Conservation (phyloP, 2,888 invertebrate genomes). For the Lochmaea crataegi region DNA sequence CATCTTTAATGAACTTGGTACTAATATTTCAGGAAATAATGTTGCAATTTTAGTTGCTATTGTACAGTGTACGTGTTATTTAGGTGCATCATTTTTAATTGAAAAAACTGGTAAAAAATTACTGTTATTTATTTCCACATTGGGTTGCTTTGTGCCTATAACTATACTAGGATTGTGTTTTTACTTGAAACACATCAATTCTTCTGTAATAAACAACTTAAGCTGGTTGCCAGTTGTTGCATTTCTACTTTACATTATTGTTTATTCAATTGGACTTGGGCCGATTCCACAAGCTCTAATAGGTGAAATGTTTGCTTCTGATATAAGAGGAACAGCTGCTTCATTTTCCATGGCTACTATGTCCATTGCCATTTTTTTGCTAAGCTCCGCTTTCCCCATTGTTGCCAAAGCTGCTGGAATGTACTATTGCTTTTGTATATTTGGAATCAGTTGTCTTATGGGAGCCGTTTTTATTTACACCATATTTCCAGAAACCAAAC, state of each 20-base stretch:
- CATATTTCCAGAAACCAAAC: not conserved
- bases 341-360: constrained; percentile 34
- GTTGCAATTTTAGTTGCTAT: constrained; percentile 15
- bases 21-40: constrained; percentile 14
- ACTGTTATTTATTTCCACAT: constrained; percentile 75
- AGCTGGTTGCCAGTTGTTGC: constrained; percentile 77
- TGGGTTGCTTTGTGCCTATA: constrained; percentile 72
- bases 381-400: constrained; percentile 20
- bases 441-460: not conserved
- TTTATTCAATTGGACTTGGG: constrained; percentile 77
- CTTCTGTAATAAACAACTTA: constrained; percentile 58
- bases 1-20: constrained; percentile 14
- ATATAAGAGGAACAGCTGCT: constrained; percentile 76
- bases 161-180: constrained; percentile 71
- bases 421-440: not conserved
- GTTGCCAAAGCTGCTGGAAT: not conserved
- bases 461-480: not conserved
- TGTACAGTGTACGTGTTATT: constrained; percentile 75
- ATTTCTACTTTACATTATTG: constrained; percentile 75
- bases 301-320: constrained; percentile 82
- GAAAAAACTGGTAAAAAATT: constrained; percentile 78
- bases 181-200: constrained; percentile 65
- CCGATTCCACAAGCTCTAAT: constrained; percentile 83
- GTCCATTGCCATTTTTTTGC: constrained; percentile 23
- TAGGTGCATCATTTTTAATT: constrained; percentile 76